Percentiles rank a stretch among this genome's conserved stretches.
These are phyloP conservation scores for Popillia japonica DNA, from an alignment of 1,140 invertebrate species.

Conservation along the genomic window DNA sequence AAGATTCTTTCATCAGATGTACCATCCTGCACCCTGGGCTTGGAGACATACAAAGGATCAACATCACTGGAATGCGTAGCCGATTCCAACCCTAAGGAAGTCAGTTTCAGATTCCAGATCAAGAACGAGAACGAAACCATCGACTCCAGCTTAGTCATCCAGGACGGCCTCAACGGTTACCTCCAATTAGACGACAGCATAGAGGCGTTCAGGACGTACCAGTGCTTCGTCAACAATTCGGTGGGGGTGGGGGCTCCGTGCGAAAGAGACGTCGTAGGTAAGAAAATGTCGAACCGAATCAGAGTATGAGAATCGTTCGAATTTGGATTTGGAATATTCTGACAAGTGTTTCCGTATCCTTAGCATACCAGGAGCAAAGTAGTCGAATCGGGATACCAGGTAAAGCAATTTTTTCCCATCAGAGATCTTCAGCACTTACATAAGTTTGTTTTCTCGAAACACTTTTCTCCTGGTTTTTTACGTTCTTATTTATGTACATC, in stretches of 20 bases:
- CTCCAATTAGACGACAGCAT: conserved; percentile 71
- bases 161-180: conserved; percentile 68
- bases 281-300: conserved; percentile 48
- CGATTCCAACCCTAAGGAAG: conserved; percentile 80
- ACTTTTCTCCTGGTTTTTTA: conserved; percentile 53
- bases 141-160: conserved; percentile 60
- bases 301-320: not conserved
- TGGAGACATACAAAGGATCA: conserved; percentile 74
- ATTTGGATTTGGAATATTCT: not conserved
- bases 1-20: conserved; percentile 73
- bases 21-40: conserved; percentile 83
- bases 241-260: conserved; percentile 79
- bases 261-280: conserved; percentile 81
- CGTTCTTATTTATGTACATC: not conserved
- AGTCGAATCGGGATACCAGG: conserved; percentile 63
- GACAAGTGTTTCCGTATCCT: conserved; percentile 42
- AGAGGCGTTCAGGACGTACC: conserved; percentile 79
- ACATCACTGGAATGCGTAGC: conserved; percentile 83
- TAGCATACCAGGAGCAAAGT: conserved; percentile 67
- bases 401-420: conserved; percentile 56
- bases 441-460: conserved; percentile 37
- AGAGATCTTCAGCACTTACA: conserved; percentile 17
- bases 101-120: conserved; percentile 84
- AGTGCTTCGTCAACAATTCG: conserved; percentile 84
- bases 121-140: conserved; percentile 83